Evolutionary conservation across 64 coral and sea anemone species (phyloP).

Genomic region (Catalaphyllia jardinei): DNA sequence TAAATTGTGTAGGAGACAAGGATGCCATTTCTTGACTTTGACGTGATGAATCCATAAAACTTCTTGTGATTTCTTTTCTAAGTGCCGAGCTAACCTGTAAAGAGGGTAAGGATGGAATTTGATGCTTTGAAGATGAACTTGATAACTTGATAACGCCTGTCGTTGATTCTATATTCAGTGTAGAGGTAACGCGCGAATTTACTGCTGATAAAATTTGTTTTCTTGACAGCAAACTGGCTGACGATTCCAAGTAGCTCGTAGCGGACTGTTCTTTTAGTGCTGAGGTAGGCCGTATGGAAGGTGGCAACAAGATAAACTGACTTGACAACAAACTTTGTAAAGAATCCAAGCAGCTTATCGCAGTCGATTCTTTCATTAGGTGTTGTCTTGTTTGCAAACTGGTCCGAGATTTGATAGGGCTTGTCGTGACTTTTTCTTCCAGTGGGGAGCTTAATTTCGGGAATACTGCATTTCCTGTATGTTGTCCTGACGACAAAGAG

Average conservation of each 20-base stretch:
- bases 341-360: not conserved
- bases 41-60: not conserved
- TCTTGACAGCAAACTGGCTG: no score
- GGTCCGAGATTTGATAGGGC: no score
- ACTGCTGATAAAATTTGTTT: no score
- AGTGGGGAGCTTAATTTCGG: no score
- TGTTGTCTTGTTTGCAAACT: no score
- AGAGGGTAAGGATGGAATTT: not conserved
- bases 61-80: not conserved
- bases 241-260: not conserved
- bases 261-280: no score
- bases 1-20: no score
- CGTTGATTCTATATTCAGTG: not conserved
- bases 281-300: not conserved
- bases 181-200: no score
- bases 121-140: not conserved
- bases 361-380: not conserved
- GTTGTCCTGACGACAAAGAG: no score
- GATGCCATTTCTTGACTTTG: no score
- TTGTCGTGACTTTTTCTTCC: no score
- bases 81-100: not conserved
- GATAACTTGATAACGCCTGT: not conserved
- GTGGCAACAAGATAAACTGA: not conserved
- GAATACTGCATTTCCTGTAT: no score
- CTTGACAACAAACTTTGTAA: not conserved